These are phyloP conservation scores for Panzeria rudis DNA, from an alignment of 2,888 invertebrate species.

Conservation along the genomic window DNA sequence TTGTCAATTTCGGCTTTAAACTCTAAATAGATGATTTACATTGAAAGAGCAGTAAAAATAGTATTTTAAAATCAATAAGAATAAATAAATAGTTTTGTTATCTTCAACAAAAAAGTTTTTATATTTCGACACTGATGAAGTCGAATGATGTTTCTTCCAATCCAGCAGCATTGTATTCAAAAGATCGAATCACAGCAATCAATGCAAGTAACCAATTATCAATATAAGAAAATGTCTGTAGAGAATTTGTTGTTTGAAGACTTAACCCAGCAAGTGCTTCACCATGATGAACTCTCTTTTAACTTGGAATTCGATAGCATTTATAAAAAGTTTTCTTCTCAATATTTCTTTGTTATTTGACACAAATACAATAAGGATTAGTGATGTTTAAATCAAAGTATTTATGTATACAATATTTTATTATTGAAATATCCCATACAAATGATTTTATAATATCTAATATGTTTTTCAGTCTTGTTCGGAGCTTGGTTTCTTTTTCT, in stretches of 20 bases:
- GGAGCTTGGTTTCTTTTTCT: neutral
- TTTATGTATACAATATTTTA: constrained; percentile 33
- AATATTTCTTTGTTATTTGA: constrained; percentile 53
- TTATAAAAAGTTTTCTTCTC: constrained; percentile 17
- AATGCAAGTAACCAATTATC: constrained; percentile 43
- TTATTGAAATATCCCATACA: constrained; percentile 31
- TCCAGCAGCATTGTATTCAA: constrained; percentile 23
- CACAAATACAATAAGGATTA: constrained; percentile 68
- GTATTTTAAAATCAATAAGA: constrained; percentile 47
- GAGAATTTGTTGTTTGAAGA: constrained; percentile 39
- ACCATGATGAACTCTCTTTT: neutral
- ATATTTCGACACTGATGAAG: constrained; percentile 3
- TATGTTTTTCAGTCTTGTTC: constrained; percentile 43
- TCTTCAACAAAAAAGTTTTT: constrained; percentile 35
- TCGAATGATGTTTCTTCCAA: constrained; percentile 22
- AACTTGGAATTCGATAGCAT: neutral
- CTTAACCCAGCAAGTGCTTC: constrained; percentile 3
- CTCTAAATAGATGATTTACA: neutral
- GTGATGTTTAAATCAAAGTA: constrained; percentile 62
- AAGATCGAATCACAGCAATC: neutral
- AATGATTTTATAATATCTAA: constrained; percentile 59
- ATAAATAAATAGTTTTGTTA: constrained; percentile 51
- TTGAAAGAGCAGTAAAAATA: constrained; percentile 31
- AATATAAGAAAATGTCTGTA: constrained; percentile 54
- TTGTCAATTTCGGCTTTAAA: constrained; percentile 57